Evolutionary conservation across 2,888 invertebrate species (phyloP).

Genomic region (Eristalis intricaria): DNA sequence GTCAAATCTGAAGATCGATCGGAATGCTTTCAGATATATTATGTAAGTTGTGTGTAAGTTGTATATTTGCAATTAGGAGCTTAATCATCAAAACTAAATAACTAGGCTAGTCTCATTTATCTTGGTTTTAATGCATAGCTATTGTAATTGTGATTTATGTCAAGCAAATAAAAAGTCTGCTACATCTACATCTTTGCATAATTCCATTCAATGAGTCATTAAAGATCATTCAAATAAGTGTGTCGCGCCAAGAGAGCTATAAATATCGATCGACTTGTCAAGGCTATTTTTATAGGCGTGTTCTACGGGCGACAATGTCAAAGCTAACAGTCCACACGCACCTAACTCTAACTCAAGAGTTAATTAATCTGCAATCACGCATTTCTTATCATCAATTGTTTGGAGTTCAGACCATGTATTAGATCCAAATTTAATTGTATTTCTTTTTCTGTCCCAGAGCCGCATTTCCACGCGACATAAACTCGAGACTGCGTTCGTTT

Average conservation of each 20-base stretch:
- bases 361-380: conserved; percentile 37
- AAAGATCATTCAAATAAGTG: background rate
- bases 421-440: background rate
- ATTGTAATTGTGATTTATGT: background rate
- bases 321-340: background rate
- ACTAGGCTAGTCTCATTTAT: too few species aligned
- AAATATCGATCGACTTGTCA: background rate
- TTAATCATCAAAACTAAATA: too few species aligned
- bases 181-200: background rate
- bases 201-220: background rate
- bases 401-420: conserved; percentile 10
- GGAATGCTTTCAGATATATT: too few species aligned
- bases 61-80: too few species aligned
- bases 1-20: too few species aligned
- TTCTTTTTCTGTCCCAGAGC: background rate
- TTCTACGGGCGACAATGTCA: background rate
- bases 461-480: background rate
- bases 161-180: background rate
- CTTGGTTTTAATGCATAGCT: too few species aligned
- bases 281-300: background rate
- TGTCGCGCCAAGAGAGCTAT: background rate
- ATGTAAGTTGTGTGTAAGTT: too few species aligned
- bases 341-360: conserved; percentile 18
- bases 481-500: background rate
- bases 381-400: conserved; percentile 34